Percentiles rank a stretch among this genome's conserved stretches.
Evolutionary conservation across 2,113 vertebrate genomes (phyloP).

Genomic region (Apeltes quadracus): DNA sequence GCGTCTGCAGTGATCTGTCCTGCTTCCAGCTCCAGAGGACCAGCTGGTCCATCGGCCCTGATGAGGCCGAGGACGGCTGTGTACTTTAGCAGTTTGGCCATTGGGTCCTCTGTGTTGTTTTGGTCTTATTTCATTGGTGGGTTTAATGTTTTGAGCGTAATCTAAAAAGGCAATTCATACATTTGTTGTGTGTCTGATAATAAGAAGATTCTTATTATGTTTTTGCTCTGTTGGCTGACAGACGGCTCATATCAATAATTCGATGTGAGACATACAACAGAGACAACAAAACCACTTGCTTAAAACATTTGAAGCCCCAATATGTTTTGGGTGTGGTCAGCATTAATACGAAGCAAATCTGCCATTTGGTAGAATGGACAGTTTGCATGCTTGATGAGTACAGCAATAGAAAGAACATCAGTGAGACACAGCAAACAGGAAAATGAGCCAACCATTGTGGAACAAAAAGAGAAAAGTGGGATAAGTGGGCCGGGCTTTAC

Average conservation of each 20-base stretch:
- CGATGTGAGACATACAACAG: too few species aligned
- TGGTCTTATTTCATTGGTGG: not conserved
- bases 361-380: not conserved
- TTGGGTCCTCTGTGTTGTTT: too few species aligned
- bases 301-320: not conserved
- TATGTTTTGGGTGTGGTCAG: not conserved
- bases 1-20: too few species aligned
- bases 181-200: not conserved
- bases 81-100: too few species aligned
- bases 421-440: not conserved
- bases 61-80: too few species aligned
- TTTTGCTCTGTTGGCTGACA: too few species aligned
- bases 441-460: not conserved
- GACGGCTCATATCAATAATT: too few species aligned
- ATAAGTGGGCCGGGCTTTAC: constrained; percentile 9
- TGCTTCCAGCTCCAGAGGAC: too few species aligned
- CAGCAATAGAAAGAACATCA: not conserved
- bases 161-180: not conserved
- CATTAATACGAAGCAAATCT: not conserved
- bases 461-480: constrained; percentile 25
- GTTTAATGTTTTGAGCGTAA: not conserved
- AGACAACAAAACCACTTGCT: not conserved
- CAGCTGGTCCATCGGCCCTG: too few species aligned
- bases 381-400: not conserved
- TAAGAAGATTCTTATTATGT: not conserved